These are phyloP conservation scores for Drosophila pachea DNA, from an alignment of 1,140 invertebrate genomes.

Conservation along the genomic window DNA sequence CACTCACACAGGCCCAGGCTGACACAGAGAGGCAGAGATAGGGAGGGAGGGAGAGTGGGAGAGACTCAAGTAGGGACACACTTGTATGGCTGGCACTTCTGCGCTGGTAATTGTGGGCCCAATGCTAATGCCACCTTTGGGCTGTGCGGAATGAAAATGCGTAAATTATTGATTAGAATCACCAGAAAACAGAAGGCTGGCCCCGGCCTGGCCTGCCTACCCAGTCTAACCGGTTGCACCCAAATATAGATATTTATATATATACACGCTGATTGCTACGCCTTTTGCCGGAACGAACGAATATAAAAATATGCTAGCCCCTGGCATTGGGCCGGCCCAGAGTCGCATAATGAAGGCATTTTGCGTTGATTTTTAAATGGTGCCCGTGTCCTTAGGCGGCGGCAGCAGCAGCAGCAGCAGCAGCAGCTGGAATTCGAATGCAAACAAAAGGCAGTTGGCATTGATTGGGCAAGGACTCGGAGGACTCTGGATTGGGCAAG, in stretches of 20 bases:
- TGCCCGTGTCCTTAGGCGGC: slow-evolving; percentile 26
- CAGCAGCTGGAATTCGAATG: slow-evolving; percentile 48
- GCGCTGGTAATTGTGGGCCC: slow-evolving; percentile 64
- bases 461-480: slow-evolving; percentile 60
- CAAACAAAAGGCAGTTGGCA: slow-evolving; percentile 64
- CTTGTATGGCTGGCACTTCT: slow-evolving; percentile 68
- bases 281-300: slow-evolving; percentile 48
- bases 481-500: neutral
- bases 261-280: slow-evolving; percentile 58
- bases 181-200: slow-evolving; percentile 44
- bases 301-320: slow-evolving; percentile 57
- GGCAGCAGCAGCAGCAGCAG: slow-evolving; percentile 1
- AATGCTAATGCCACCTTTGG: slow-evolving; percentile 73
- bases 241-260: slow-evolving; percentile 33
- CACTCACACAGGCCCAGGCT: slow-evolving; percentile 14
- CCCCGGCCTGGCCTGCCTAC: slow-evolving; percentile 28
- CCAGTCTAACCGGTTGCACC: slow-evolving; percentile 38
- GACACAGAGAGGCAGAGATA: slow-evolving; percentile 13
- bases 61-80: slow-evolving; percentile 45
- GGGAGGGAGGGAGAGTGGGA: slow-evolving; percentile 22
- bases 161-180: slow-evolving; percentile 78
- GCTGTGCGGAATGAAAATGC: slow-evolving; percentile 70
- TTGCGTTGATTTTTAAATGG: slow-evolving; percentile 75
- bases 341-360: slow-evolving; percentile 72
- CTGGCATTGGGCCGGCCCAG: slow-evolving; percentile 25